These are phyloP conservation scores for Thelaira solivaga DNA, from an alignment of 2,888 invertebrate species.

Conservation along the genomic window DNA sequence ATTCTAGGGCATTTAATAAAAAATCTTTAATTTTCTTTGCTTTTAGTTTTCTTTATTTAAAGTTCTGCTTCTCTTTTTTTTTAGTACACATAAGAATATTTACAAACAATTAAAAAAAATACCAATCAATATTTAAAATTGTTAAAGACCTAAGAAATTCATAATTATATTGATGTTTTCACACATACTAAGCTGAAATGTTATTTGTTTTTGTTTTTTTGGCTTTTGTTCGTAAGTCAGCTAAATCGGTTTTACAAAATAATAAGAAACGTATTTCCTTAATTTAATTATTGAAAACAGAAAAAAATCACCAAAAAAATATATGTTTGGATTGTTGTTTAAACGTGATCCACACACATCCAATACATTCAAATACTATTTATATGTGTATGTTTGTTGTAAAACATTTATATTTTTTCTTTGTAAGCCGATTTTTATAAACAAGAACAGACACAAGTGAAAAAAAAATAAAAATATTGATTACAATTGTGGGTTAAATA, in stretches of 20 bases:
- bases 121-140: slow-evolving; percentile 36
- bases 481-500: too few species aligned
- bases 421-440: background rate
- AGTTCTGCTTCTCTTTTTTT: background rate
- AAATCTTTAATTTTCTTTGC: too few species aligned
- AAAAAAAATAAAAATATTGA: too few species aligned
- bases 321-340: slow-evolving; percentile 1
- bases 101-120: too few species aligned
- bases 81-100: background rate
- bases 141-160: slow-evolving; percentile 13
- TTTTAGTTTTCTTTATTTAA: background rate
- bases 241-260: background rate
- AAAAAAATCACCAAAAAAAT: slow-evolving; percentile 4
- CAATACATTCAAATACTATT: too few species aligned
- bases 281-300: slow-evolving; percentile 36
- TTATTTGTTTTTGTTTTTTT: slow-evolving; percentile 7
- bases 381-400: too few species aligned
- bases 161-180: slow-evolving; percentile 21
- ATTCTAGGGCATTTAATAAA: too few species aligned
- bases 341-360: background rate
- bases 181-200: background rate
- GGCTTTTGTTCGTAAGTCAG: background rate
- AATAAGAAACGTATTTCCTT: slow-evolving; percentile 17
- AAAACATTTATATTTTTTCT: background rate
- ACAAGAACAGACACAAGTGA: too few species aligned